Evolutionary conservation across 2,888 invertebrate species (phyloP), one percentile per base, ranked within the genome.

Genomic region (Drosophila subquinaria): DNA sequence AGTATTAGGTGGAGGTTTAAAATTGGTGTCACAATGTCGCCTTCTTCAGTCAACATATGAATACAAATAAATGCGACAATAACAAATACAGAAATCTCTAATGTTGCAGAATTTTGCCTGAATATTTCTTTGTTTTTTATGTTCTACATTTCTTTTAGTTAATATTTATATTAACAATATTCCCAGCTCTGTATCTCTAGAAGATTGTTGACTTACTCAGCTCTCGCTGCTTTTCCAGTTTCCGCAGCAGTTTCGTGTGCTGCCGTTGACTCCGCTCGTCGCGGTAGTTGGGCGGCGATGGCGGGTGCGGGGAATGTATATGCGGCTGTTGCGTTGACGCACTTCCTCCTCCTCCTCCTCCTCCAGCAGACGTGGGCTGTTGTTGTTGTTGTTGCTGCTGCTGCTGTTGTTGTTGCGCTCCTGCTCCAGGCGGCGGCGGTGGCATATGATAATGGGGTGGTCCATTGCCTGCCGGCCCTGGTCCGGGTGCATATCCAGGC

Each of bases 231-330:
- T 95, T 94, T 90, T 96, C 96, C 79, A 96, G 93, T 93, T 96
- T 96, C 88, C 95, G 95, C 91, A 95, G 95, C 85, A 97, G 94
- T 93, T 97, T 97, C 76, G 95, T 95, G 91, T 96, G 95, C 92
- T 96, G 96, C 74, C 96, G 94, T 90, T 96, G 96, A 45, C 96
- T 94, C 86, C 97, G 94, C 92, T 97, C 97, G 92, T 97, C 96
- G 92, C 96, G 96, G 91, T 96, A 96, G 90, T 90, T 92, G 52
- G 95, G 95, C 61, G 95, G 95, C 47, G 94, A 94, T 68, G 94
- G 94, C 77, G 95, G 95, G 93, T 95, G 95, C 82, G 95, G 95
- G 93, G 95, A 94, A 90, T 95, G 95, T 88, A 95, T 94, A 57
- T 86, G 82, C 60, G 76, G 50, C 42, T 62, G 82, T 47, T 66